These are phyloP conservation scores for Chaenocephalus aceratus DNA, from an alignment of 2,113 vertebrate species.

Conservation along the genomic window DNA sequence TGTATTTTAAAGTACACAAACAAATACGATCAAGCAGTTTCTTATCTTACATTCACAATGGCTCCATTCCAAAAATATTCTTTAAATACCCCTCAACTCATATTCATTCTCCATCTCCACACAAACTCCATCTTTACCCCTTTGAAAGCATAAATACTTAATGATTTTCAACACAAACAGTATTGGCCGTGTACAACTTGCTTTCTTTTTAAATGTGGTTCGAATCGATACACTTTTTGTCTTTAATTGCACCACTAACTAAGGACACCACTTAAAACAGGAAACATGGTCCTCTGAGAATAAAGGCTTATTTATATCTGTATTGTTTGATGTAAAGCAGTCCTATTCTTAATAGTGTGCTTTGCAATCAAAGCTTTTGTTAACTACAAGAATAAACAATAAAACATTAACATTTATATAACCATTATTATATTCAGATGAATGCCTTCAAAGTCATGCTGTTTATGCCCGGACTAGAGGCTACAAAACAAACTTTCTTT, in stretches of 20 bases:
- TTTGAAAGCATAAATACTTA: not conserved
- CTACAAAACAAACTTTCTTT: conserved; percentile 29
- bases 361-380: not conserved
- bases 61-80: conserved; percentile 32
- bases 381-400: conserved; percentile 29
- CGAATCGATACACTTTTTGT: not conserved
- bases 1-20: conserved; percentile 17
- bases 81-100: conserved; percentile 16
- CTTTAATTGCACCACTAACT: not conserved
- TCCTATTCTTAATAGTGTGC: not conserved
- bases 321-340: not conserved
- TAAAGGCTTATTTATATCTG: conserved; percentile 10
- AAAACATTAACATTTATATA: conserved; percentile 1
- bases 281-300: not conserved
- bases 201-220: not conserved
- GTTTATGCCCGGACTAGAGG: conserved; percentile 18
- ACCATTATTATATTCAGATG: conserved; percentile 12
- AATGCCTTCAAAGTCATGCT: conserved; percentile 2
- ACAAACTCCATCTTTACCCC: not conserved
- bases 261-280: not conserved
- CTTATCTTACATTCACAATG: conserved; percentile 59
- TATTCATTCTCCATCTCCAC: conserved; percentile 27
- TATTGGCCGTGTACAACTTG: not conserved
- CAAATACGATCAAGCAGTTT: too few species aligned
- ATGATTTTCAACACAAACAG: not conserved